Evolutionary conservation across 2,797 vertebrate genomes (phyloP).

Genomic region (Peromyscus aztecus): DNA sequence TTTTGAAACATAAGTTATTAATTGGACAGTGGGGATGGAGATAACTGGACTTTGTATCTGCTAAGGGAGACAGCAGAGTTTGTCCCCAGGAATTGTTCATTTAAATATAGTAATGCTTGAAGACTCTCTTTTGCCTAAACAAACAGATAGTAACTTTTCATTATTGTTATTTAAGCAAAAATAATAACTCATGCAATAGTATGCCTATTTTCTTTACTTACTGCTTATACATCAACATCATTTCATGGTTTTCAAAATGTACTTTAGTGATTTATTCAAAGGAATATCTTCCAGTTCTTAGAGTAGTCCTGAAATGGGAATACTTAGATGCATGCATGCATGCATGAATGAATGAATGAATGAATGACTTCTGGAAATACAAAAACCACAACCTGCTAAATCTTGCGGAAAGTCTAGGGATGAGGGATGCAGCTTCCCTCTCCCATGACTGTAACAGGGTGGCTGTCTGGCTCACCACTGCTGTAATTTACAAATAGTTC

Average conservation of each 20-base stretch:
- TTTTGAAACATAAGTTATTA: conserved; percentile 49
- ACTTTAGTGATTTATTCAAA: not conserved
- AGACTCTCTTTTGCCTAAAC: not conserved
- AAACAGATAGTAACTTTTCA: conserved; percentile 1
- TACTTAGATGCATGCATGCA: not conserved
- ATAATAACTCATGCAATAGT: conserved; percentile 17
- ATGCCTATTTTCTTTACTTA: not conserved
- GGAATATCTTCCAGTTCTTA: not conserved
- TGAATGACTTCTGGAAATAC: not conserved
- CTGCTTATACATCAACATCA: not conserved
- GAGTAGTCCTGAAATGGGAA: not conserved
- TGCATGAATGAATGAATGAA: not conserved
- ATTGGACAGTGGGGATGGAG: conserved; percentile 1
- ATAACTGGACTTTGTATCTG: not conserved
- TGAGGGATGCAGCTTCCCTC: not conserved
- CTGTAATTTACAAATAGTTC: not conserved
- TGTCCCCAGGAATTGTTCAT: conserved; percentile 55
- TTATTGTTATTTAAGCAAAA: conserved; percentile 52
- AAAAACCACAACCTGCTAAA: not conserved
- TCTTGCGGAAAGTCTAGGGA: not conserved
- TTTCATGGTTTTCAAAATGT: conserved; percentile 42
- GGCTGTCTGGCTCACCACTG: not conserved
- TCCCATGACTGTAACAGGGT: not conserved
- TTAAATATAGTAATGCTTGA: conserved; percentile 52
- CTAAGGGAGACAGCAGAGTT: conserved; percentile 36